A percentile compares a stretch with the other conserved stretches of the same genome.
These are phyloP conservation scores for Galaxias olidus DNA, from an alignment of 2,797 vertebrate species.

Conservation along the genomic window DNA sequence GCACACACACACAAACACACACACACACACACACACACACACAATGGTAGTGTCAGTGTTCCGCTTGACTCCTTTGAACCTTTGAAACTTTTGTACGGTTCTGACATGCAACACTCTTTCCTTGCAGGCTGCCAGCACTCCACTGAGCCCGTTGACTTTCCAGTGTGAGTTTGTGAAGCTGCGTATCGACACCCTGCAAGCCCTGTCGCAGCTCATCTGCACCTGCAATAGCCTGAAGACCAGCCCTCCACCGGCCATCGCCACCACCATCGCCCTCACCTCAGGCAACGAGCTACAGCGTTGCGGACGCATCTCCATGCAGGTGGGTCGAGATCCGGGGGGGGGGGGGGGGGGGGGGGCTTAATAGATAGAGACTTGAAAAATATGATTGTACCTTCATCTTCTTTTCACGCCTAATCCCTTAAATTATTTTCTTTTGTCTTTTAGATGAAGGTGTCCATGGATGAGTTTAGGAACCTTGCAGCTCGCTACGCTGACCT, in stretches of 20 bases:
- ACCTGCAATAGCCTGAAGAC: constrained; percentile 98
- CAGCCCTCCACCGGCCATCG: constrained; percentile 96
- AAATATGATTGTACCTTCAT: not conserved
- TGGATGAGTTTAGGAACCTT: constrained; percentile 93
- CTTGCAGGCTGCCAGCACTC: constrained; percentile 92
- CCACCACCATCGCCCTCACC: constrained; percentile 89
- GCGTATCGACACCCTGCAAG: constrained; percentile 94
- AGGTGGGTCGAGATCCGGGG: constrained; percentile 68
- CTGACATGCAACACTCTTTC: not conserved
- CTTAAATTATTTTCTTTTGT: not conserved
- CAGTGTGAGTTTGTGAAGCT: constrained; percentile 99
- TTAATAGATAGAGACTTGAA: too few relatives aligned
- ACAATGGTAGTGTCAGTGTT: too few relatives aligned
- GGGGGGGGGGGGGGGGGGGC: too few relatives aligned
- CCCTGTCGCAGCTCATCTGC: constrained; percentile 95
- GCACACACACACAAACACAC: too few relatives aligned
- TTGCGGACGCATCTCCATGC: constrained; percentile 94
- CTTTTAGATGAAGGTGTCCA: constrained; percentile 91
- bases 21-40: too few relatives aligned
- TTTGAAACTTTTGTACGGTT: not conserved
- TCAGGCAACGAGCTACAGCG: constrained; percentile 93
- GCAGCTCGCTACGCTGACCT: constrained; percentile 90
- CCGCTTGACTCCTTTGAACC: too few relatives aligned
- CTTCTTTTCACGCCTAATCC: not conserved
- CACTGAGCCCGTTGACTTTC: constrained; percentile 93